Evolutionary conservation across 2,113 vertebrate species (phyloP).

Genomic region (Myiagra hebetior): DNA sequence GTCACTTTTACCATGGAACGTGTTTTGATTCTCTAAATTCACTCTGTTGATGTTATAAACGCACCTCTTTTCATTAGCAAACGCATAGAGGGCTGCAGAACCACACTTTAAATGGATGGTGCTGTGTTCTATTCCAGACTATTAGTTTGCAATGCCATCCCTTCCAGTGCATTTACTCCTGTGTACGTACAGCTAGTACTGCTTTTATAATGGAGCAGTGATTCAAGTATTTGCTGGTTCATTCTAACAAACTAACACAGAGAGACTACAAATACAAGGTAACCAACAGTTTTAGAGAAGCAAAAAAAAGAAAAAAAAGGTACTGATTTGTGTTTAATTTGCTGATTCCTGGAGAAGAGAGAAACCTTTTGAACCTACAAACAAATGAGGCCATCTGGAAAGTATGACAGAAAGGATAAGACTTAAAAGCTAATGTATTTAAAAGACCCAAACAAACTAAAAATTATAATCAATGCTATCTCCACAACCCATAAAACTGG

Average conservation of each 20-base stretch:
- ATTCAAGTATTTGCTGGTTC: not conserved
- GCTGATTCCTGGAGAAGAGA: not conserved
- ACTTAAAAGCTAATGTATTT: not conserved
- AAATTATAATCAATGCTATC: not conserved
- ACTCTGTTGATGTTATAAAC: not conserved
- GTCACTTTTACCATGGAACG: not conserved
- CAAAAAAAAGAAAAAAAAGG: not conserved
- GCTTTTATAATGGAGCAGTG: not conserved
- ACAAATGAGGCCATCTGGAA: not conserved
- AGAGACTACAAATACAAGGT: not conserved
- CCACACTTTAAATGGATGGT: not conserved
- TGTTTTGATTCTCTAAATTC: not conserved
- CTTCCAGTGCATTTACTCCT: not conserved
- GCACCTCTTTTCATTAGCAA: not conserved
- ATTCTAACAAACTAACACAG: not conserved
- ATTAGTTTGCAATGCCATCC: not conserved
- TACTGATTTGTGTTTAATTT: not conserved
- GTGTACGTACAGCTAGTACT: not conserved
- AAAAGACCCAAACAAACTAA: not conserved
- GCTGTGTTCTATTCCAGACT: not conserved
- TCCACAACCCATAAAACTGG: not conserved
- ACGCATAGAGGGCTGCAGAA: not conserved
- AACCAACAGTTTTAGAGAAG: not conserved
- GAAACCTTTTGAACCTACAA: not conserved
- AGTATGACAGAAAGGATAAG: not conserved